phyloP scores from a whole-genome alignment of 2,113 vertebrate species.

The Mustelus asterias region DNA sequence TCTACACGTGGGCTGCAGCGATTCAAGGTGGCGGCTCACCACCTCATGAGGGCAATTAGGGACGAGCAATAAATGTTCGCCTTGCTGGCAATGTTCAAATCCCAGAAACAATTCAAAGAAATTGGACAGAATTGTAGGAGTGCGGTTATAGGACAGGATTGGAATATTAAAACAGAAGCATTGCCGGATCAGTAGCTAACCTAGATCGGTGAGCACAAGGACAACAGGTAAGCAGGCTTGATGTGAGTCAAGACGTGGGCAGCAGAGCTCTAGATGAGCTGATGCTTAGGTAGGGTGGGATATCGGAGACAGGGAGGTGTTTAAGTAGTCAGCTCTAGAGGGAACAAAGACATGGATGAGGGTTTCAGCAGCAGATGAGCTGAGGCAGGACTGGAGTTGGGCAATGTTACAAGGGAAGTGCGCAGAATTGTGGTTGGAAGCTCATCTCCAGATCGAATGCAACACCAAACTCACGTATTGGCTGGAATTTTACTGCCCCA shows the following conservation, averaged over 20 bases:
- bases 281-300: background rate
- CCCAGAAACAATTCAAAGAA: too few species aligned
- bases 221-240: background rate
- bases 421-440: background rate
- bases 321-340: background rate
- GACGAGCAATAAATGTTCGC: too few species aligned
- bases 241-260: background rate
- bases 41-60: too few species aligned
- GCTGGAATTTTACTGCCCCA: too few species aligned
- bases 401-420: background rate
- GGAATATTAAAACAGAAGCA: background rate
- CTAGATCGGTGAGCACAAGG: background rate
- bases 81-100: too few species aligned
- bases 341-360: background rate
- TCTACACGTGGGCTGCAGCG: too few species aligned
- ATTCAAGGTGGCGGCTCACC: too few species aligned
- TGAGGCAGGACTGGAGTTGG: too few species aligned
- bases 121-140: background rate
- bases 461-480: background rate
- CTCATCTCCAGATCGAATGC: background rate
- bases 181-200: background rate
- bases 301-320: background rate
- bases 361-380: background rate
- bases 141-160: background rate
- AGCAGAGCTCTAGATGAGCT: background rate